A percentile compares a stretch with the other conserved stretches of the same genome.
phyloP scores from a whole-genome alignment of 2,888 invertebrate genomes.

The Morpho achilles region DNA sequence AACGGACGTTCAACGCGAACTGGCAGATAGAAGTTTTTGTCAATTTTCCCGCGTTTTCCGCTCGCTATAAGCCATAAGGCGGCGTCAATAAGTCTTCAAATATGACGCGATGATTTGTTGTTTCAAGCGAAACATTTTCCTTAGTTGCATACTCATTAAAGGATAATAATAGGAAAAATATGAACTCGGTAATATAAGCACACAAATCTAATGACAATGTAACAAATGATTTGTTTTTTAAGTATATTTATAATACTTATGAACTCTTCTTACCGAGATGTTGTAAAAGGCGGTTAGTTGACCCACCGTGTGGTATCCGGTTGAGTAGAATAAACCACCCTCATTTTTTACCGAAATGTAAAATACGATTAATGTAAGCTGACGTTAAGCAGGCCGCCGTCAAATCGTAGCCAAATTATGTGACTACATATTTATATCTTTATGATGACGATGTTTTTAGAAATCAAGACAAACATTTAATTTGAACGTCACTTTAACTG shows the following conservation, averaged over 20 bases:
- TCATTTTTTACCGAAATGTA: too few species aligned
- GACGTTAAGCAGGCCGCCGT: neutral
- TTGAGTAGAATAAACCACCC: too few species aligned
- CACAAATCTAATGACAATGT: neutral
- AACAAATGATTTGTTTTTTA: too few species aligned
- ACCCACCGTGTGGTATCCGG: too few species aligned
- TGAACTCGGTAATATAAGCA: neutral
- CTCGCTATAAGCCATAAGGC: neutral
- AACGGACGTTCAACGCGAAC: constrained; percentile 1
- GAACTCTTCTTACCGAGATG: too few species aligned
- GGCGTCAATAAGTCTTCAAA: neutral
- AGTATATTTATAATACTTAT: neutral
- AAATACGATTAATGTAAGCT: neutral
- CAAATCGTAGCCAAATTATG: too few species aligned
- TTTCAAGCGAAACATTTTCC: neutral
- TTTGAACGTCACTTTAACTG: too few species aligned
- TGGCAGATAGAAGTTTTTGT: constrained; percentile 13
- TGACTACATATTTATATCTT: too few species aligned
- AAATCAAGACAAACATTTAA: too few species aligned
- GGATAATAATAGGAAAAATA: constrained; percentile 6
- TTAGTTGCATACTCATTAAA: neutral
- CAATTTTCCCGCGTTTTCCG: constrained; percentile 22
- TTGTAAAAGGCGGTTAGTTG: too few species aligned
- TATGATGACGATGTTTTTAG: too few species aligned
- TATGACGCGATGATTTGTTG: neutral